Evolutionary conservation across 2,888 invertebrate genomes (phyloP).

Genomic region (Apomyelois bistriatella): DNA sequence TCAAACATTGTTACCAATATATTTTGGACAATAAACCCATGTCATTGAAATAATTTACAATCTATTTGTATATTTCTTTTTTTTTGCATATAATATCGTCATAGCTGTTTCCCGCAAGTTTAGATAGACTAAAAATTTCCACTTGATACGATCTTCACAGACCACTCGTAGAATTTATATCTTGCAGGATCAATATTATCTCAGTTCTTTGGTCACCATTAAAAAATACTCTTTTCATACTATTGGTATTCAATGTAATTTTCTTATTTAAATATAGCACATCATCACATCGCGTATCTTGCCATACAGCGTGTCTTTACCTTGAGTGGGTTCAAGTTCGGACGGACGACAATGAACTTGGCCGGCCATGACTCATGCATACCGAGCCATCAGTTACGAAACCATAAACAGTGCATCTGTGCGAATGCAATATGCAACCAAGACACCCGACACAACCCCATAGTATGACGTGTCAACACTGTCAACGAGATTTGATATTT

Average conservation of each 20-base stretch:
- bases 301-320: constrained; percentile 37
- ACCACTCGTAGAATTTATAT: too few species aligned
- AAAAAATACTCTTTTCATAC: too few species aligned
- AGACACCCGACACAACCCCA: constrained; percentile 31
- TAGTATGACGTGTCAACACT: constrained; percentile 39
- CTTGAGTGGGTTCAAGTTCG: constrained; percentile 74
- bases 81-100: too few species aligned
- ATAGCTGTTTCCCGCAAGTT: too few species aligned
- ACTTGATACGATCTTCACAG: too few species aligned
- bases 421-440: constrained; percentile 42
- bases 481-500: constrained; percentile 22
- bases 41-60: too few species aligned
- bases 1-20: too few species aligned
- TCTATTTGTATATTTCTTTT: too few species aligned
- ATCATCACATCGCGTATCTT: constrained; percentile 31
- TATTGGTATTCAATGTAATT: background rate
- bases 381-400: constrained; percentile 65
- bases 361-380: constrained; percentile 74
- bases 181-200: too few species aligned
- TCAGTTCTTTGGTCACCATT: too few species aligned
- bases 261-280: background rate
- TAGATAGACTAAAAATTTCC: too few species aligned
- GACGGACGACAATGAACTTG: constrained; percentile 77
- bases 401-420: constrained; percentile 71
- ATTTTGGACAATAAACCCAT: too few species aligned